Evolutionary conservation across 2,797 vertebrate species (phyloP), one percentile per base, ranked within the genome.

Genomic region (Ctenopoma kingsleyae): DNA sequence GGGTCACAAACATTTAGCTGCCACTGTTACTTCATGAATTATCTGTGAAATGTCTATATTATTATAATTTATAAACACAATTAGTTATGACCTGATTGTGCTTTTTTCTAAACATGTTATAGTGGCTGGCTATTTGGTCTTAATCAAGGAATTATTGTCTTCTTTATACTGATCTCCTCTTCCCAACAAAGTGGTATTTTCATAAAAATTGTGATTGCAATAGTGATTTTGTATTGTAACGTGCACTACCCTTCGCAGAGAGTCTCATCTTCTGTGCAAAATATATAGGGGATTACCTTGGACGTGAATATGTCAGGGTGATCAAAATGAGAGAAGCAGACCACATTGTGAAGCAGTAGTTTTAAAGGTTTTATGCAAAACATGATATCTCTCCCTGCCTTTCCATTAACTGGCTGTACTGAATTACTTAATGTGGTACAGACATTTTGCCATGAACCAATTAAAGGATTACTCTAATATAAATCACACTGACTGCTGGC

Each of bases 361-460:
- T 90, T 90, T 93, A 93, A 92, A 92, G 91, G 93, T 92, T 93
- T 94, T 94, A 95, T 95, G 93, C 93, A 94, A 94, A 94, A 87
- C 86, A 78, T 81, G 87, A 90, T 85, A 89, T 93, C 88, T 91
- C 90, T 76, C 56, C 68, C 83, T 87, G 81, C 88, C 87, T 91
- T 92, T 89, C 91, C 92, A 92, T 93, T 93, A 92, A 91, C 89
- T 86, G 78, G 79, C 91, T 75, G 87, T 86, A 87, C 85, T 90
- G 91, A 92, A 93, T 92, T 88, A 89, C 90, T 93, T 92, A 93
- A 93, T 93, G 89, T 86, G 88, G 89, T 92, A 92, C 87, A 92
- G 90, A 93, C 91, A 84, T 93, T 93, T 92, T 83, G 76, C 88
- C 86, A 84, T 91, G 91, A 91, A 90, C 92, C 89, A 94, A 95